Conservation (phyloP, 2,888 invertebrate genomes). For the Rhorus exstirpatorius region DNA sequence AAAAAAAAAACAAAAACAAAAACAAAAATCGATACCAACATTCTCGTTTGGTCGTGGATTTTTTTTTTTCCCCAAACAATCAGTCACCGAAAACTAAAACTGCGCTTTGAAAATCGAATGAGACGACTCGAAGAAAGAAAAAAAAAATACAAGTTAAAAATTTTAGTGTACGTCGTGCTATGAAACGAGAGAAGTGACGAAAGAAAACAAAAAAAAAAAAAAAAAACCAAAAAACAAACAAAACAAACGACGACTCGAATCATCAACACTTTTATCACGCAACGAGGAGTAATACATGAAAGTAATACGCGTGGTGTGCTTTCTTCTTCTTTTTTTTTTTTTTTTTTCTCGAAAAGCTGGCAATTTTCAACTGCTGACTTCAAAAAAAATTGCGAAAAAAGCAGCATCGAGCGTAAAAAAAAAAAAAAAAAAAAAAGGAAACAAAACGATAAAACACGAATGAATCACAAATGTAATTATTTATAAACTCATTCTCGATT, state of each 20-base stretch:
- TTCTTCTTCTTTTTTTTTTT: too few relatives aligned
- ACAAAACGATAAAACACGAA: conserved; percentile 59
- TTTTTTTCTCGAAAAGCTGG: conserved; percentile 66
- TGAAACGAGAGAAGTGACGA: conserved; percentile 20
- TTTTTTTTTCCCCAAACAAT: not conserved
- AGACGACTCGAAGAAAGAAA: not conserved
- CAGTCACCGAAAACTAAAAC: not conserved
- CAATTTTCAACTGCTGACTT: conserved; percentile 55
- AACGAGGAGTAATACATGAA: conserved; percentile 74
- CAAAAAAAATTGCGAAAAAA: conserved; percentile 20
- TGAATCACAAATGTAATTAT: conserved; percentile 65
- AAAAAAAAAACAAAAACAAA: conserved; percentile 21
- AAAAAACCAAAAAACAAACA: too few relatives aligned
- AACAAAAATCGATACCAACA: conserved; percentile 17
- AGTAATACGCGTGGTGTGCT: conserved; percentile 77
- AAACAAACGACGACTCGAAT: conserved; percentile 12
- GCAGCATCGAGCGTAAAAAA: conserved; percentile 22
- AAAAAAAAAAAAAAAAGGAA: conserved; percentile 35
- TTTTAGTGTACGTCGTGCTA: conserved; percentile 10
- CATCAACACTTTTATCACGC: conserved; percentile 54
- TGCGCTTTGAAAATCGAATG: conserved; percentile 13
- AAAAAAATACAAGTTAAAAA: not conserved
- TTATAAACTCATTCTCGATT: conserved; percentile 50
- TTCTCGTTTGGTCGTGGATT: conserved; percentile 36
- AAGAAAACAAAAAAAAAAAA: conserved; percentile 7